A percentile compares a stretch with the other conserved stretches of the same genome.
Conservation (phyloP, 2,888 invertebrate species). For the Lutraria lutraria region DNA sequence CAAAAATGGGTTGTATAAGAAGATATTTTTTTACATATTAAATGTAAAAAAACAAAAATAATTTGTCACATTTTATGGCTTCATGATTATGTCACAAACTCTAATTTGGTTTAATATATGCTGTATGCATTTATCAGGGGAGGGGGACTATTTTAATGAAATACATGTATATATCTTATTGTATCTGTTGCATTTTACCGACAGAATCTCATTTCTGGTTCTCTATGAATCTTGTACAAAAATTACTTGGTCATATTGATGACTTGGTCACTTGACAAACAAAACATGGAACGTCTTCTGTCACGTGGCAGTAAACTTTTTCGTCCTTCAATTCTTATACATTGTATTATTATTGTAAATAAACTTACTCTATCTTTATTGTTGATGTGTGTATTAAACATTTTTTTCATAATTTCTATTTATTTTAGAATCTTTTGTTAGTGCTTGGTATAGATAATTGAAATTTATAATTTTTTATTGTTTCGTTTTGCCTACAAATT, state of each 20-base stretch:
- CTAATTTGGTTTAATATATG: not conserved
- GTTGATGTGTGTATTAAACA: not conserved
- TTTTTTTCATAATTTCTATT: conserved; percentile 7
- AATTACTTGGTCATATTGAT: not conserved
- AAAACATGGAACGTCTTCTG: not conserved
- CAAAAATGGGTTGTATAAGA: no score
- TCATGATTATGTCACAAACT: not conserved
- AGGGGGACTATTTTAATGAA: no score
- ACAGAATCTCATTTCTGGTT: not conserved
- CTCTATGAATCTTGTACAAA: not conserved
- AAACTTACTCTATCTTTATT: not conserved
- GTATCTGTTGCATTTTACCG: not conserved
- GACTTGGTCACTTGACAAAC: not conserved
- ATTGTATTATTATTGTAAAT: not conserved
- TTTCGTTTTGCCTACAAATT: no score
- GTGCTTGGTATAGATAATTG: not conserved
- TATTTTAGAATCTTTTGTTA: not conserved
- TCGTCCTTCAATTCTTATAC: not conserved
- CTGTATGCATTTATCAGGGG: not conserved
- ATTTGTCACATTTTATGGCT: no score
- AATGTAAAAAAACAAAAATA: no score
- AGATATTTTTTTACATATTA: no score
- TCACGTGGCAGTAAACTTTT: not conserved
- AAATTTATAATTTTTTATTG: not conserved
- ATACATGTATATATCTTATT: not conserved